These are phyloP conservation scores for Protobothrops mucrosquamatus DNA, from an alignment of 2,113 vertebrate genomes.

Conservation along the genomic window DNA sequence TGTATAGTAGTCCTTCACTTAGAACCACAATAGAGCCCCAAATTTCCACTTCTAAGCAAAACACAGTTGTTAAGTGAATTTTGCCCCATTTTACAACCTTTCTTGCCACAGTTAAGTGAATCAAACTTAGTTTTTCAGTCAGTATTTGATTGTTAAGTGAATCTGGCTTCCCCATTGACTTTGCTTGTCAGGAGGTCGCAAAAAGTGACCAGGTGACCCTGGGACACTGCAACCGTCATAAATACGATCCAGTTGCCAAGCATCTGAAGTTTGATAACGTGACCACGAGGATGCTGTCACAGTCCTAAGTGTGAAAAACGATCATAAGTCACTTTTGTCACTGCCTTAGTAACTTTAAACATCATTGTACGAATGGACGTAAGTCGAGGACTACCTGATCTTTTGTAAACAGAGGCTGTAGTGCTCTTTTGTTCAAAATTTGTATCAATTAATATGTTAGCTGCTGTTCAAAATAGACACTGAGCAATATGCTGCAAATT, in stretches of 20 bases:
- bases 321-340: not conserved
- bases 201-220: not conserved
- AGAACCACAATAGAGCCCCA: not conserved
- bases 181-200: not conserved
- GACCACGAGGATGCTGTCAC: not conserved
- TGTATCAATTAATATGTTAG: not conserved
- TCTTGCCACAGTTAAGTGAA: not conserved
- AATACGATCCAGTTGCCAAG: not conserved
- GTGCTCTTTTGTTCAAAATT: not conserved
- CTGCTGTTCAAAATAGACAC: not conserved
- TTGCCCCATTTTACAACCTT: not conserved
- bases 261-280: not conserved
- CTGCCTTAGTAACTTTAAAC: not conserved
- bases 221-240: not conserved
- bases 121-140: not conserved
- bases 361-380: not conserved
- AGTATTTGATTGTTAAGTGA: not conserved
- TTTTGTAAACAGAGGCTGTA: not conserved
- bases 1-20: not conserved
- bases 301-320: not conserved
- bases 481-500: not conserved
- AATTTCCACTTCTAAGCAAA: not conserved
- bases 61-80: not conserved
- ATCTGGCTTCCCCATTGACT: no score
- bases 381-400: not conserved